Evolutionary conservation across 1,140 invertebrate species (phyloP), one percentile per base, ranked within the genome.

Genomic region (Papilio helenus): DNA sequence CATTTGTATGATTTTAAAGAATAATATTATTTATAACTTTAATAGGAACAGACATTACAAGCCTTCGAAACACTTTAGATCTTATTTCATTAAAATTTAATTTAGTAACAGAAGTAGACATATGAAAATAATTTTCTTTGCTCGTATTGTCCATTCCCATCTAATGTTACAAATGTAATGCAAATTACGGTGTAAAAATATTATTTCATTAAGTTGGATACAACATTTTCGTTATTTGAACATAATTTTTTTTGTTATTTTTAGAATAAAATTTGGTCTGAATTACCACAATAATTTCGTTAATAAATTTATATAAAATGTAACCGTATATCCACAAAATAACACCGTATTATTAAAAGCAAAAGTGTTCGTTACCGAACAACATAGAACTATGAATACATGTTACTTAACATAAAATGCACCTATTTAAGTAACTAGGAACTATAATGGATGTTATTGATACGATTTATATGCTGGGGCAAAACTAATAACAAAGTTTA

Each of bases 401-500:
- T 65, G 79, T 83, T 61, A 79, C 78, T 81, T 85, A 82, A 87
- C 79, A 80, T 83, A 86, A 88, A 88, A 87, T 87, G 86, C 87
- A 88, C 87, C 86, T 88, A 88, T 83, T 83, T 82, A 84, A 83
- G 83, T 83, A 81, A 73, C 87, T 86, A 88, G 86, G 87, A 88
- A 88, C 87, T 88, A 87, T 84, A 81, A 81, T 80, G 65, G 29
- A 65, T 78, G 74, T 79, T 58, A 80, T 55, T 39, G 29, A 76
- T 76, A 76, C 29, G 44, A 39, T 49, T 76, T 76, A 58, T 76
- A 58, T 9, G 18, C 12, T 58, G 26, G 34, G 55, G 51, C 29
- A 16, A 76, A 76, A 61, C 58, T 61, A 61, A 61, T 61, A 61
- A n/a, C n/a, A n/a, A n/a, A 26, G 12, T 61, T 61, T 61, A 26